Evolutionary conservation across 2,888 invertebrate genomes (phyloP), one percentile per base, ranked within the genome.

Genomic region (Acrobasis repandana): DNA sequence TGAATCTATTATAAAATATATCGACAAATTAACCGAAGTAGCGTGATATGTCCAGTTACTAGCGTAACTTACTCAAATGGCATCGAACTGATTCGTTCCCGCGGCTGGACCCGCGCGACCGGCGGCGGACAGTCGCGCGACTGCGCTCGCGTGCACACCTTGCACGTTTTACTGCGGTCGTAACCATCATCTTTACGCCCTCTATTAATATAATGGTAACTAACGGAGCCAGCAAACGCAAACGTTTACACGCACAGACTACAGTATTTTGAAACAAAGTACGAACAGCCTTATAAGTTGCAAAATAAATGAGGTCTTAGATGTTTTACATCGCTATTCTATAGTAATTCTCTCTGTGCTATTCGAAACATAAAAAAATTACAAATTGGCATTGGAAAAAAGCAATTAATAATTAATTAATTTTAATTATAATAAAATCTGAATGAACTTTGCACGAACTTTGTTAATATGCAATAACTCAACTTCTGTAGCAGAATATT

Each of bases 11-110:
- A 75, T 70, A 76, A 69, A 67, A 71, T 70, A 73, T 69, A 73
- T 68, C 58, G 64, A 67, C 70, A 74, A 74, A 75, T 63, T 69
- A 73, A 74, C 74, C 65, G 76, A 78, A 79, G 76, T 72, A 75
- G 77, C 75, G 78, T 85, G 86, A 86, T 86, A 86, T 86, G 86
- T 86, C 72, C 74, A 75, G 75, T 84, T 81, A 77, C 76, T 78
- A 76, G 76, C 75, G 69, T 73, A 73, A 75, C 70, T 69, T 66
- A 67, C 62, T 59, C 63, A 74, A 79, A 81, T 82, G 82, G 82
- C 83, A 78, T 82, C 75, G 69, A 75, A 76, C 72, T 70, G 72
- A 28, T 51, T 28, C 46, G 60, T 60, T 51, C 20, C 20, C 33
- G 47, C 18, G 46, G 28, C 16, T 47, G 46, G 51, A 48, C 47